A percentile compares a stretch with the other conserved stretches of the same genome.
Evolutionary conservation across 2,797 vertebrate species (phyloP).

Genomic region (Cossypha polioptera): DNA sequence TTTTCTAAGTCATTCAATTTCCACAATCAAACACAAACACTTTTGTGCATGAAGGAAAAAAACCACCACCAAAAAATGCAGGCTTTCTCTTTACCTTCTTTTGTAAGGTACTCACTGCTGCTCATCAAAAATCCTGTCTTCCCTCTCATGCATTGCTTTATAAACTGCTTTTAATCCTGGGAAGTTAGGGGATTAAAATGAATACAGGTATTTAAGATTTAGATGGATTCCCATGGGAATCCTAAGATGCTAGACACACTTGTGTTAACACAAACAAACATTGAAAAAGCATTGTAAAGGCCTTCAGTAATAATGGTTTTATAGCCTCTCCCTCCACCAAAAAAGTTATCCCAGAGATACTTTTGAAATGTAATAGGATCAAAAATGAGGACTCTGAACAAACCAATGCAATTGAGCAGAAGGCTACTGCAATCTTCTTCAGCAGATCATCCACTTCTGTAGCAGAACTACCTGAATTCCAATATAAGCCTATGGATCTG

Average conservation of each 20-base stretch:
- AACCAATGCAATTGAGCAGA: background rate
- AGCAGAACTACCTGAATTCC: background rate
- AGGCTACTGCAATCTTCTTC: background rate
- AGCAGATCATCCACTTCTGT: background rate
- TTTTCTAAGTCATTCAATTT: background rate
- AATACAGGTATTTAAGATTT: background rate
- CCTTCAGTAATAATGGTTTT: background rate
- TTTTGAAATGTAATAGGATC: background rate
- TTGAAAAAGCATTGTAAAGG: background rate
- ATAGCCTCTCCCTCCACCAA: fast-evolving
- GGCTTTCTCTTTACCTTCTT: background rate
- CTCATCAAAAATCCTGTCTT: background rate
- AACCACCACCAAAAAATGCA: background rate
- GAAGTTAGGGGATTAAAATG: background rate
- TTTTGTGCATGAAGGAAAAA: background rate
- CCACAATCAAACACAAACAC: background rate
- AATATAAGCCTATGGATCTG: background rate
- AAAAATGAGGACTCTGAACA: background rate
- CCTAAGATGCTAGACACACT: background rate
- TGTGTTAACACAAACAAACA: background rate
- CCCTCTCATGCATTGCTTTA: background rate
- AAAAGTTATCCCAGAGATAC: background rate
- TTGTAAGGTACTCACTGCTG: background rate
- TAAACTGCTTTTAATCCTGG: background rate
- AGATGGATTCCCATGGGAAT: background rate